Base-by-base conservation (phyloP, 2,797 vertebrate species). In the Cynopterus sphinx region DNA sequence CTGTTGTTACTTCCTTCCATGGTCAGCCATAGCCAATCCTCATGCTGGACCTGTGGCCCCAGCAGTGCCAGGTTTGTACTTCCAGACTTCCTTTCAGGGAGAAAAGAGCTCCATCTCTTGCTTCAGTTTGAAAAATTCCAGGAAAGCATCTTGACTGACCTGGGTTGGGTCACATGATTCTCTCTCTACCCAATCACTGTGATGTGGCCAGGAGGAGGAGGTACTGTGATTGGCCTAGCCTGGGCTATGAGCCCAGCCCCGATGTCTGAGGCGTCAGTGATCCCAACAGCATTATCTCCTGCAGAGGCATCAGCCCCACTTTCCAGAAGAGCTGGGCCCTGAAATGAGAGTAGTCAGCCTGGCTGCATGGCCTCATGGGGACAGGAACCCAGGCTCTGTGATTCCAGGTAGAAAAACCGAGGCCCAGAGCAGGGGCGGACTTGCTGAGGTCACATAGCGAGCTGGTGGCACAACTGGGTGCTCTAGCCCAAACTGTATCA, bases 71-170 rank as follows among this genome's bases (percentile, higher is more conserved):
- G 41, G 19, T 21, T 41, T 65, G 2, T 26, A 12, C 36, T 33
- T 57, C 31, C 13, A 33, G 8, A 74, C 4, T 19, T 51, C 19
- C 9, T 33, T 75, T 24, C 6, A 55, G 43, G 39, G 68, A 74
- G 43, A 65, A 75, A 94, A 16, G 13, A 19, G 6, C 9, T 24
- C 10, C 1, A 33, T 2, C 70, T 90, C 22, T 53, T 77, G 49
- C 36, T 81, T 86, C 39, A 8, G 10, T 16, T 43, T 49, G 63
- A 92, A 82, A 87, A 86, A 63, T 59, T 49, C 36, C 49, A 92
- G 9, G 11, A 31, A 75, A 75, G 65, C 2, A 0, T 49, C 75
- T 75, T 82, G 9, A 89, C 33, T 49, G 73, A 41, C 19, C 10
- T 26, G 59, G 28, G 24, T 79, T 9, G 4, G 55, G 51, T 91